Conservation (phyloP, 2,113 vertebrate genomes). For the Hyperopisus bebe region DNA sequence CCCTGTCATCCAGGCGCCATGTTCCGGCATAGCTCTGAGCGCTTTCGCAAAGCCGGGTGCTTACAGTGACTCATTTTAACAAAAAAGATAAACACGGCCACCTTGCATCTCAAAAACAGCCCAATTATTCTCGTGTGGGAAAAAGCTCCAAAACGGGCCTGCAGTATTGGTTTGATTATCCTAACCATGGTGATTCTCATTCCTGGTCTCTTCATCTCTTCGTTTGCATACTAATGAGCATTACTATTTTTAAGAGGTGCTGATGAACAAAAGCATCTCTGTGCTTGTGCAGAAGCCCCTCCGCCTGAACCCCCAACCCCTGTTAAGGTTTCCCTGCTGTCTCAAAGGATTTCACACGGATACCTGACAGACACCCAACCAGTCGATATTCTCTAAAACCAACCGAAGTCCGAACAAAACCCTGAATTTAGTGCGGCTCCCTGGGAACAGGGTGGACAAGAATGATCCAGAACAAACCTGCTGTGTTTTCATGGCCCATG, state of each 20-base stretch:
- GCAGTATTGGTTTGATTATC: neutral
- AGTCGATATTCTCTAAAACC: neutral
- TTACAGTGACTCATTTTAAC: slow-evolving; percentile 11
- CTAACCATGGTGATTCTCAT: neutral
- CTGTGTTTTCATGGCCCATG: neutral
- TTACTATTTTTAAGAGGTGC: slow-evolving; percentile 13
- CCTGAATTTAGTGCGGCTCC: neutral
- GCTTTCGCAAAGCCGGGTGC: neutral
- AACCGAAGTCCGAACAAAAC: neutral
- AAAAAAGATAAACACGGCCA: neutral
- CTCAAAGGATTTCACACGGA: neutral
- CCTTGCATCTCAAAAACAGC: neutral
- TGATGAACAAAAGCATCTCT: neutral
- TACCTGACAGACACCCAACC: neutral
- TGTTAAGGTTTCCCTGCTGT: neutral
- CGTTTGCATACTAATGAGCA: slow-evolving; percentile 7
- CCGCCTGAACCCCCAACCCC: neutral
- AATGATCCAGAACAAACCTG: neutral
- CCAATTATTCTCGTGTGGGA: neutral
- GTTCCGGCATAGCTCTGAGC: neutral
- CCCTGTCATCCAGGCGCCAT: neutral
- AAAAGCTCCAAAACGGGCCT: neutral
- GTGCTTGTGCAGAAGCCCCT: neutral
- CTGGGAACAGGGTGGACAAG: neutral
- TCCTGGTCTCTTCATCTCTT: neutral